Conservation (phyloP, 1,140 invertebrate species). For the Aphis craccivora region DNA sequence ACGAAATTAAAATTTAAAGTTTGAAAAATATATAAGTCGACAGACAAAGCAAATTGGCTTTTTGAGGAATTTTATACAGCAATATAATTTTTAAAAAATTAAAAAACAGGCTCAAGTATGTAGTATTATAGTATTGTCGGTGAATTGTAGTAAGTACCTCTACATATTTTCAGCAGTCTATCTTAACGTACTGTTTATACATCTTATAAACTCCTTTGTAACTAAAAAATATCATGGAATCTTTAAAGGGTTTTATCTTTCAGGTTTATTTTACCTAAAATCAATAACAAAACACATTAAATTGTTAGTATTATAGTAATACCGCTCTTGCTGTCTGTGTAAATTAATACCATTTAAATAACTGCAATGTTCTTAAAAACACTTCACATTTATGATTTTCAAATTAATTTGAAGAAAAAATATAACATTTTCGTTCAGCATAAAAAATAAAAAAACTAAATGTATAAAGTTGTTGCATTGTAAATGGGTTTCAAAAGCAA, state of each 20-base stretch:
- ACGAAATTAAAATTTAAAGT: background rate
- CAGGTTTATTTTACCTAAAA: background rate
- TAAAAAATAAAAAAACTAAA: background rate
- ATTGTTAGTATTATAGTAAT: background rate
- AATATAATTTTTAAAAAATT: background rate
- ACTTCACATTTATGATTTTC: background rate
- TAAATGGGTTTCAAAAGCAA: too few species aligned
- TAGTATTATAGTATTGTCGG: too few species aligned
- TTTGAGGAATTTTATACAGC: background rate
- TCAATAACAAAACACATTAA: background rate
- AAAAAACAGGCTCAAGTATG: background rate
- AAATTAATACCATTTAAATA: background rate
- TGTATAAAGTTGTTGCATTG: background rate
- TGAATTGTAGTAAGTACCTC: too few species aligned
- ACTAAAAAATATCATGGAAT: background rate
- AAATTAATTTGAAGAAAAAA: too few species aligned
- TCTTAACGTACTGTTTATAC: background rate
- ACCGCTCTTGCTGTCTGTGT: background rate
- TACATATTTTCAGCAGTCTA: background rate
- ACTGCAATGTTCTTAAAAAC: background rate
- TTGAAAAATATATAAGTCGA: background rate
- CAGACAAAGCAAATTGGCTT: background rate
- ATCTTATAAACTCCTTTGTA: background rate
- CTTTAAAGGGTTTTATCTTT: too few species aligned
- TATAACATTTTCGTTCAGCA: background rate